A percentile compares a stretch with the other conserved stretches of the same genome.
phyloP scores from a whole-genome alignment of 2,888 invertebrate genomes.

The Achlya flavicornis region DNA sequence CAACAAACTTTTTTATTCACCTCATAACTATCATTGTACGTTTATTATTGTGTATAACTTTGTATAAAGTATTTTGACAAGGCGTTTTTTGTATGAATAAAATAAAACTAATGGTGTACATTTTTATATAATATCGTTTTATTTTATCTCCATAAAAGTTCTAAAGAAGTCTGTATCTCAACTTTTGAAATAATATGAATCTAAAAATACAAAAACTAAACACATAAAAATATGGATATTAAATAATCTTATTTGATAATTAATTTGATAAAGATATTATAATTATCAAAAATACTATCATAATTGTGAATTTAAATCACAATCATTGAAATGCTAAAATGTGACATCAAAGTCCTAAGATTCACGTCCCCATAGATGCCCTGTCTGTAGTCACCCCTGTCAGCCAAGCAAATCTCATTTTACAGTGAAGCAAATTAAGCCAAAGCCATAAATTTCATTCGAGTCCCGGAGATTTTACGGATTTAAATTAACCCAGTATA shows the following conservation, averaged over 20 bases:
- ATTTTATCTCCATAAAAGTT: constrained; percentile 21
- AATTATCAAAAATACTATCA: too few species aligned
- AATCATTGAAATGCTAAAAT: not conserved
- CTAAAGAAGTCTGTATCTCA: not conserved
- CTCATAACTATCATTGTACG: not conserved
- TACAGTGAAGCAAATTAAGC: constrained; percentile 41
- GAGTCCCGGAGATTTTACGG: constrained; percentile 54
- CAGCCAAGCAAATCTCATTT: constrained; percentile 46
- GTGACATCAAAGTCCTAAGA: constrained; percentile 14
- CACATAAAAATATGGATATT: too few species aligned
- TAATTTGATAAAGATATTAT: too few species aligned
- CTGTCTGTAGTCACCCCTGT: constrained; percentile 22
- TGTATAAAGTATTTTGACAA: constrained; percentile 78
- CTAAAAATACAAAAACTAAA: too few species aligned
- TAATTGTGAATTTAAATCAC: not conserved
- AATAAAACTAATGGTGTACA: constrained; percentile 65
- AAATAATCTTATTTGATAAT: too few species aligned
- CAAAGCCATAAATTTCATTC: constrained; percentile 56
- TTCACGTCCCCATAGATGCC: constrained; percentile 17
- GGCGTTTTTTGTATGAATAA: constrained; percentile 63
- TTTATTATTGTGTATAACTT: constrained; percentile 51
- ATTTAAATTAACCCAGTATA: constrained; percentile 51
- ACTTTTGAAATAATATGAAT: not conserved
- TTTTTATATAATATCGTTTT: constrained; percentile 55
- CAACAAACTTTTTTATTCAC: not conserved